Evolutionary conservation across 1,140 invertebrate genomes (phyloP).

Genomic region (Penaeus japonicus): DNA sequence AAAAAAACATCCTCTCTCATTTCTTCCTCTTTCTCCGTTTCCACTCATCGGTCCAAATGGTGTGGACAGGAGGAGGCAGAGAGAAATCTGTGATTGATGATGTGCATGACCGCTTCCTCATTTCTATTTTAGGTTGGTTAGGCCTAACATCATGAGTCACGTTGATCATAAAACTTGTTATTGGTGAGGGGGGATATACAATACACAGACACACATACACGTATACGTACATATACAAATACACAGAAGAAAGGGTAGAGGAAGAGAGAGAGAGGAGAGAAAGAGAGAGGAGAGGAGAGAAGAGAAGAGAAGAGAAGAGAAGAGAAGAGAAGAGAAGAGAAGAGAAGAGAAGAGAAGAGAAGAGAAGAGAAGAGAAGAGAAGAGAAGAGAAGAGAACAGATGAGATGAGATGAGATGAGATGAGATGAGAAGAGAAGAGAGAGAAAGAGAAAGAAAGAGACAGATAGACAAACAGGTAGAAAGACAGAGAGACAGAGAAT

Average conservation of each 20-base stretch:
- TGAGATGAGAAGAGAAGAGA: neutral
- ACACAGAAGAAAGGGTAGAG: neutral
- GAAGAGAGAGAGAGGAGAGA: too few species aligned
- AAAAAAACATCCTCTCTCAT: too few species aligned
- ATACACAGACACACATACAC: neutral
- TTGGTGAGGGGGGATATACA: too few species aligned
- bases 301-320: neutral
- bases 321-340: neutral
- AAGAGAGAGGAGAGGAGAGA: too few species aligned
- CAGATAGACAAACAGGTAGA: neutral
- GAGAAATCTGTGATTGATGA: too few species aligned
- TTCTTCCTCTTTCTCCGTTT: too few species aligned
- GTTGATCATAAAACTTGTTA: too few species aligned
- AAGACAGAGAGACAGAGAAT: neutral
- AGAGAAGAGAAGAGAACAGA: neutral
- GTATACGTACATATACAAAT: neutral
- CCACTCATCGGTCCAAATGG: too few species aligned
- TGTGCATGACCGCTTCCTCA: too few species aligned
- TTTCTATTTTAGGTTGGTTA: too few species aligned
- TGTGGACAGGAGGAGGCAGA: too few species aligned
- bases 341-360: neutral
- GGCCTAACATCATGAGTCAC: too few species aligned
- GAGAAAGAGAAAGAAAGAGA: neutral
- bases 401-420: neutral
- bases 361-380: neutral